Base-by-base conservation (phyloP, 2,113 vertebrate genomes). In the Globicephala melas region DNA sequence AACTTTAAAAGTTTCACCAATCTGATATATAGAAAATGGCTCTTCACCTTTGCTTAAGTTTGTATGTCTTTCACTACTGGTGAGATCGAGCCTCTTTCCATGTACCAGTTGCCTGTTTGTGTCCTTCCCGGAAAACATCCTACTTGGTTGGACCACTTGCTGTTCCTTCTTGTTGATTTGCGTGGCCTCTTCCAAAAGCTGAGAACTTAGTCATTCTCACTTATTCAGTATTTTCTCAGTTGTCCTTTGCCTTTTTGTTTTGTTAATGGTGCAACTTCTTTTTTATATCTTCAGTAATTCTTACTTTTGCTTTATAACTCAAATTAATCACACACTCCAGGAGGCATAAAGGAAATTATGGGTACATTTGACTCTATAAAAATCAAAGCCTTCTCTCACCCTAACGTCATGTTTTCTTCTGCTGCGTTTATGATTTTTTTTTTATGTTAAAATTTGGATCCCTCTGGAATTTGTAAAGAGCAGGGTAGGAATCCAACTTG, bases 331-430 rank as follows among this genome's bases (percentile, higher is more conserved):
- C n/a, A 50, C 44, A 89, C 58, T 92, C 44, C 28, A 47, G 26
- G 83, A 91, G 33, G 12, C n/a, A 23, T 28, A 62, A 92, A 58
- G 50, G 53, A 77, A 96, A 98, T 76, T 31, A 76, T n/a, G 68
- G 65, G 26, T 50, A 53, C 38, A 41, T 71, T 71, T 71, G 33
- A 38, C 21, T 84, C 53, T 80, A 20, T 85, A 23, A 91, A 86
- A 82, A 91, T 41, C 7, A 53, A 95, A 68, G 31, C 15, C 18
- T 70, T 74, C 60, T 86, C n/a, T 47, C 31, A 67, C 6, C 76
- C 53, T 82, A 20, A 91, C 62, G 26, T 87, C 77, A 11, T 80
- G 28, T 86, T 71, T 98, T 73, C 44, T 95, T 89, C 90, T 86
- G 38, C 47, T 41, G n/a, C 44, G 82, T 88, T 81, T 77, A 44